Evolutionary conservation across 2,113 vertebrate genomes (phyloP).

Genomic region (Bagarius yarrelli): DNA sequence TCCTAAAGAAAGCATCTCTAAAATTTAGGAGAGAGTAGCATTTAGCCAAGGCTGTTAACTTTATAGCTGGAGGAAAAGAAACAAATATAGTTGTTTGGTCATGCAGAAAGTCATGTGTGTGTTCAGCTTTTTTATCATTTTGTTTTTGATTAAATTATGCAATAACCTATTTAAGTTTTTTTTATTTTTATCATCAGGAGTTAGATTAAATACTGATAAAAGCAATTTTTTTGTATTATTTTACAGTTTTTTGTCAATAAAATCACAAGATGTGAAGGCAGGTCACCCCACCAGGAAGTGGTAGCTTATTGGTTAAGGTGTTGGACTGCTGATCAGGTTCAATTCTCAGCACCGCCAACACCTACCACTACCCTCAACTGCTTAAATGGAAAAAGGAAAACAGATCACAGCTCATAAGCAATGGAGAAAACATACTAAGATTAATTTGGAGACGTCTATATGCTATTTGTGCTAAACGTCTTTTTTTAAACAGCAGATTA

Average conservation of each 20-base stretch:
- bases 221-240: too few species aligned
- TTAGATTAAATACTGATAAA: neutral
- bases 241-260: too few species aligned
- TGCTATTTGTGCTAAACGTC: neutral
- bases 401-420: too few species aligned
- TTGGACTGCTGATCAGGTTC: too few species aligned
- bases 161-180: neutral
- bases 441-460: constrained; percentile 1
- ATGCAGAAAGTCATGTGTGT: neutral
- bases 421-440: constrained; percentile 47
- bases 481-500: neutral
- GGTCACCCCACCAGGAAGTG: too few species aligned
- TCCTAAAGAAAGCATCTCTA: constrained; percentile 10
- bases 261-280: too few species aligned
- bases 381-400: too few species aligned
- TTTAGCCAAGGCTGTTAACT: neutral
- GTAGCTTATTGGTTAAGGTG: too few species aligned
- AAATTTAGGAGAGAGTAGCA: neutral
- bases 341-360: too few species aligned
- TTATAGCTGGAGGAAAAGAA: neutral
- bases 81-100: neutral
- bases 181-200: neutral
- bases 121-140: neutral
- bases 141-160: neutral
- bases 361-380: too few species aligned